phyloP scores from a whole-genome alignment of 2,888 invertebrate species.

The Nomada ruficornis region DNA sequence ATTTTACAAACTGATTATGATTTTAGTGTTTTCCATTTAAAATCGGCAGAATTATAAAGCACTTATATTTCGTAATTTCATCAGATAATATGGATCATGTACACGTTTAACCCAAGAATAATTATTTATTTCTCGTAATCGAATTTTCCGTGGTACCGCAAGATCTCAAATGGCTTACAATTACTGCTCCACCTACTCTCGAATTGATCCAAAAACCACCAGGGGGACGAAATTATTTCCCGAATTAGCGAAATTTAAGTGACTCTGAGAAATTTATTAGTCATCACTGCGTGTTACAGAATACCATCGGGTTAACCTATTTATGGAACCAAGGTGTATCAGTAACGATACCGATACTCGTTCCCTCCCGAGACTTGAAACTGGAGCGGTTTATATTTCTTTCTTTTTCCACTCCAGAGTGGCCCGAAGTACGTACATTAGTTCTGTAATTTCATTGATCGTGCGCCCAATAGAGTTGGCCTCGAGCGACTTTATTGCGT shows the following conservation, averaged over 20 bases:
- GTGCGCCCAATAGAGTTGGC: slow-evolving; percentile 39
- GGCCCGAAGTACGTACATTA: slow-evolving; percentile 24
- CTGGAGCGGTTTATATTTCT: slow-evolving; percentile 30
- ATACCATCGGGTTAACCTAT: slow-evolving; percentile 47
- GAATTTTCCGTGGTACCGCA: not conserved
- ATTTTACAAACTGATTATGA: too few relatives aligned
- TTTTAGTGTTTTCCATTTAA: too few relatives aligned
- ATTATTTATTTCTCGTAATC: not conserved
- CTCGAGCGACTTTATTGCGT: slow-evolving; percentile 53
- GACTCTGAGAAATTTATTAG: slow-evolving; percentile 21
- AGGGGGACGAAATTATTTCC: not conserved
- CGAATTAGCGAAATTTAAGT: slow-evolving; percentile 1
- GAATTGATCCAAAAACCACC: not conserved
- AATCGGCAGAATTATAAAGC: too few relatives aligned
- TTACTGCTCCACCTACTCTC: not conserved
- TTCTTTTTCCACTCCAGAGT: slow-evolving; percentile 6
- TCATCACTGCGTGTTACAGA: slow-evolving; percentile 27
- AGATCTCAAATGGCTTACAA: not conserved
- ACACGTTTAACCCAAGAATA: too few relatives aligned
- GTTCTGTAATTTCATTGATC: slow-evolving; percentile 59
- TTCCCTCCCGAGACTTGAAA: slow-evolving; percentile 39
- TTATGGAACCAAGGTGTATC: slow-evolving; percentile 40
- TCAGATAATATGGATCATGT: too few relatives aligned
- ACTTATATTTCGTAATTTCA: too few relatives aligned
- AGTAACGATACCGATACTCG: slow-evolving; percentile 20